These are phyloP conservation scores for Epirrita christyi DNA, from an alignment of 2,888 invertebrate genomes.

Conservation along the genomic window DNA sequence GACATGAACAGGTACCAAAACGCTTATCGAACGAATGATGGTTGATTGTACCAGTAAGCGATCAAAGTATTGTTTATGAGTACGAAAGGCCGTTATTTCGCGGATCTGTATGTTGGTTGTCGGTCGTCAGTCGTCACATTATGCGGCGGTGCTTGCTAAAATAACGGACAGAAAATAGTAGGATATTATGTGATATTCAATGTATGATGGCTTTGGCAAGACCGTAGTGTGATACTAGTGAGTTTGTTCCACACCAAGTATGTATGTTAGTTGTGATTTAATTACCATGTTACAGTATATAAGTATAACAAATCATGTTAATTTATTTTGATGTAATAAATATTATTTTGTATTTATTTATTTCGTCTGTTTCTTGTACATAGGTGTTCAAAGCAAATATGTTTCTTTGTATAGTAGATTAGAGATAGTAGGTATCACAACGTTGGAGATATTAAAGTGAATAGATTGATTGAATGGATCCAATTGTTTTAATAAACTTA, in stretches of 20 bases:
- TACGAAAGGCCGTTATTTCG: background rate
- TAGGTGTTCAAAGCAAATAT: conserved; percentile 30
- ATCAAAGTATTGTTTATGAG: background rate
- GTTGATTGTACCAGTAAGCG: background rate
- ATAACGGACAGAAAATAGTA: conserved; percentile 4
- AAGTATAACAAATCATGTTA: conserved; percentile 55
- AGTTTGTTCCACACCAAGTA: conserved; percentile 50
- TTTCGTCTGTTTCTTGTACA: conserved; percentile 43
- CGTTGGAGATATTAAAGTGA: conserved; percentile 41
- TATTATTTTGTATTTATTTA: conserved; percentile 54
- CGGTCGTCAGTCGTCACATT: conserved; percentile 7
- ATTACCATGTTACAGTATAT: conserved; percentile 56
- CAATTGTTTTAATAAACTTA: conserved; percentile 29
- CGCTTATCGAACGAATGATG: background rate
- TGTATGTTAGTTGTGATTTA: conserved; percentile 53
- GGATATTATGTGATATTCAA: conserved; percentile 33
- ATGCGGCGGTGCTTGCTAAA: conserved; percentile 21
- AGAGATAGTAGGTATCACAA: conserved; percentile 38
- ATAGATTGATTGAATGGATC: conserved; percentile 36
- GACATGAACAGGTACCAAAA: no score
- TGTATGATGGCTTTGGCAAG: conserved; percentile 32
- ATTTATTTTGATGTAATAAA: conserved; percentile 65
- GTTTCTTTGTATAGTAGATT: conserved; percentile 36
- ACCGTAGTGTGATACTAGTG: conserved; percentile 42
- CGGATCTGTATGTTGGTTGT: no score